Conservation (phyloP, 2,888 invertebrate genomes). For the Loripinus fragilis region DNA sequence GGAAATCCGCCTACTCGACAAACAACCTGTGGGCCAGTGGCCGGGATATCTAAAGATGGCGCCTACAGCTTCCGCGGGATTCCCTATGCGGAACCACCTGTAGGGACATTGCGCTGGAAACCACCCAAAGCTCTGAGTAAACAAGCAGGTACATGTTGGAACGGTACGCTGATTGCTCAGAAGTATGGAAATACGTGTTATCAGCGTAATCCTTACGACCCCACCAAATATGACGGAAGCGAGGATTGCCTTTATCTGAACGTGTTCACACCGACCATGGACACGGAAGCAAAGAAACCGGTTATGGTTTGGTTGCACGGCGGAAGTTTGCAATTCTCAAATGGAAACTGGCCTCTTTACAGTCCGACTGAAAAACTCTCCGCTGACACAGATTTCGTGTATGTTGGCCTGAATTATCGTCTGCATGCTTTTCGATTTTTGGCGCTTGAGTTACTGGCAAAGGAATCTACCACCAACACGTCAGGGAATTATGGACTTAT, state of each 20-base stretch:
- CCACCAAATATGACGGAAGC: constrained; percentile 50
- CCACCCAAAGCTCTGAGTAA: constrained; percentile 49
- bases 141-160: constrained; percentile 63
- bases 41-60: constrained; percentile 51
- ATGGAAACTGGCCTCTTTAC: constrained; percentile 59
- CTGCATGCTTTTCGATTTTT: constrained; percentile 90
- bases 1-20: neutral
- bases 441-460: constrained; percentile 85
- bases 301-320: constrained; percentile 80
- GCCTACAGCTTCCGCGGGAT: constrained; percentile 68
- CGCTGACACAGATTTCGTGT: constrained; percentile 90
- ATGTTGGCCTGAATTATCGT: constrained; percentile 94
- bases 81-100: constrained; percentile 69
- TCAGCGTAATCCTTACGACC: constrained; percentile 52
- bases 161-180: constrained; percentile 56
- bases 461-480: constrained; percentile 43
- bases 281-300: constrained; percentile 57
- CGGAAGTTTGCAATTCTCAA: constrained; percentile 63
- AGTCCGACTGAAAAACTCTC: constrained; percentile 90
- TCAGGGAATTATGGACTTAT: constrained; percentile 75
- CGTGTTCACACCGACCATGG: constrained; percentile 76
- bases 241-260: constrained; percentile 56
- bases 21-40: constrained; percentile 67
- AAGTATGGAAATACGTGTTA: constrained; percentile 62
- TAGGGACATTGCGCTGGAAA: constrained; percentile 60